Conservation (phyloP, 1,140 invertebrate species). For the Delia radicum region DNA sequence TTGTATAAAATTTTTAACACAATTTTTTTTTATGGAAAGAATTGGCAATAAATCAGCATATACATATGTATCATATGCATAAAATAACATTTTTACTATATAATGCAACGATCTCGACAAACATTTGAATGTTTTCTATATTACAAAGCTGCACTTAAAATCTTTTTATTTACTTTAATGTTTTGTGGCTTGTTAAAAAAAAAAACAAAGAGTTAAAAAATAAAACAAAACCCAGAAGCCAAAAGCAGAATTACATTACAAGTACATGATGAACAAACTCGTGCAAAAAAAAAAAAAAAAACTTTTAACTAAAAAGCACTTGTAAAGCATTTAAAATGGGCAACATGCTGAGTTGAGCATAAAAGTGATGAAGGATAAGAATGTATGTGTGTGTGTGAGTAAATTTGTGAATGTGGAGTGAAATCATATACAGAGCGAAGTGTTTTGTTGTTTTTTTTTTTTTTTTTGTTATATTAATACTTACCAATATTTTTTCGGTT, state of each 20-base stretch:
- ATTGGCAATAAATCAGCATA: too few relatives aligned
- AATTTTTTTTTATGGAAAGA: too few relatives aligned
- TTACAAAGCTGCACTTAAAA: neutral
- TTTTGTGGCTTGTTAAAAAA: neutral
- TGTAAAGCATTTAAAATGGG: slow-evolving; percentile 16
- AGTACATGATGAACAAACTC: neutral
- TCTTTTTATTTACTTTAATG: neutral
- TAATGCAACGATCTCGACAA: too few relatives aligned
- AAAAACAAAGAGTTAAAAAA: neutral
- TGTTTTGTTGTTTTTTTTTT: too few relatives aligned
- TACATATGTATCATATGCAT: too few relatives aligned
- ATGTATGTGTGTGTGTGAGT: neutral
- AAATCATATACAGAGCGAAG: too few relatives aligned
- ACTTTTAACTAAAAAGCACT: slow-evolving; percentile 2
- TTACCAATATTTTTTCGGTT: too few relatives aligned
- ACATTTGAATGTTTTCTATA: neutral
- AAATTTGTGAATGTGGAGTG: too few relatives aligned
- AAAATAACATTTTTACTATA: too few relatives aligned
- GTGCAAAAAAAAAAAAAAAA: too few relatives aligned
- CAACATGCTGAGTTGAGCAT: slow-evolving; percentile 15
- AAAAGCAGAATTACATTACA: neutral
- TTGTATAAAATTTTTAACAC: too few relatives aligned
- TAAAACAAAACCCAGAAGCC: neutral
- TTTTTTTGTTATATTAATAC: too few relatives aligned
- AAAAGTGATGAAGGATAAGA: neutral